These are phyloP conservation scores for Cydia strobilella DNA, from an alignment of 1,140 invertebrate species.

Conservation along the genomic window DNA sequence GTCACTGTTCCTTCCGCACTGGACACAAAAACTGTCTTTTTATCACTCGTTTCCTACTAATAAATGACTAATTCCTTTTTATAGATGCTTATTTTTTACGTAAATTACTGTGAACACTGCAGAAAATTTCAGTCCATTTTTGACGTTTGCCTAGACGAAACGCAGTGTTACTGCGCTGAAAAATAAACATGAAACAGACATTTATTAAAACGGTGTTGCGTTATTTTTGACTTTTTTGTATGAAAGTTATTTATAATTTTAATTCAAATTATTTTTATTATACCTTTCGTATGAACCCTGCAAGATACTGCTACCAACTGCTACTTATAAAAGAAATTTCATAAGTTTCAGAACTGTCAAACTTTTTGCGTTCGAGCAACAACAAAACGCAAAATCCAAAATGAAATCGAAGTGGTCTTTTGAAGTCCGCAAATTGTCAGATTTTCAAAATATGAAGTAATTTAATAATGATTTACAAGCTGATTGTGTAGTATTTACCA, in stretches of 20 bases:
- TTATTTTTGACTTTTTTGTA: neutral
- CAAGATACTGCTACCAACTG: neutral
- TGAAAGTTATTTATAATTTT: neutral
- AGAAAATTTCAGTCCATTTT: constrained; percentile 35
- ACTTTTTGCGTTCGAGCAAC: constrained; percentile 37
- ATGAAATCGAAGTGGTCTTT: constrained; percentile 45
- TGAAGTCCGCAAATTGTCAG: constrained; percentile 60
- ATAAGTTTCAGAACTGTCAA: constrained; percentile 27
- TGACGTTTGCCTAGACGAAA: constrained; percentile 33
- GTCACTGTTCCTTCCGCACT: neutral
- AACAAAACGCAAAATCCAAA: constrained; percentile 51
- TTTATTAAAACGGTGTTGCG: neutral
- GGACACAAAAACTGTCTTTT: constrained; percentile 16
- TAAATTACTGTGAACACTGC: constrained; percentile 32
- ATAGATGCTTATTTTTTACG: constrained; percentile 28
- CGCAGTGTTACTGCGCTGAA: constrained; percentile 12
- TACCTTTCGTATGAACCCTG: neutral
- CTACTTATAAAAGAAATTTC: neutral
- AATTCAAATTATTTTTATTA: neutral
- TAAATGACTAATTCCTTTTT: constrained; percentile 31
- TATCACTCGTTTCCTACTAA: constrained; percentile 23
- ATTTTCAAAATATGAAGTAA: constrained; percentile 73
- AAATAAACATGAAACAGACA: constrained; percentile 9
- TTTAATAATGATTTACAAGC: constrained; percentile 67
- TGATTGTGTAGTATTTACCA: constrained; percentile 72